Base-by-base conservation (phyloP, 2,113 vertebrate species). In the Carassius gibelio region DNA sequence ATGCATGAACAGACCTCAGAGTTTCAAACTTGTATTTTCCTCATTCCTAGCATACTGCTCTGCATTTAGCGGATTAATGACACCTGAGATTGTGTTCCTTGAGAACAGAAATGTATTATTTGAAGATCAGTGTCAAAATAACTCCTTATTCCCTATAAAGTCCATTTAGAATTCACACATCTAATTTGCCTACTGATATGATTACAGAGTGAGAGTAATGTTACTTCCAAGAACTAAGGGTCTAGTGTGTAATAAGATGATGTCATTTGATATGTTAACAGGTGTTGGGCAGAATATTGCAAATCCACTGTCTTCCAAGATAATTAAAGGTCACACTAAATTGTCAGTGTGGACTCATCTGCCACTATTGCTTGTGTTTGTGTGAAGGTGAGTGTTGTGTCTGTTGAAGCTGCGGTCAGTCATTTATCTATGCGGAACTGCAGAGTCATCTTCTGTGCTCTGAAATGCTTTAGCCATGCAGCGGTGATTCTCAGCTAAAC, bases 391-490 rank as follows among this genome's bases (percentile, higher is more conserved):
- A 42, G 75, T 14, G 36, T 64, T 81, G 77, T 48, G 38, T 48
- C 38, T 75, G 19, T 75, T 42, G 36, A 26, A n/a, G 21, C 14
- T 21, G 77, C 3, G 4, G 26, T 30, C 42, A 79, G 55, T 75
- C 72, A 66, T 17, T 21, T 48, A 3, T 26, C 26, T 26, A 26
- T 26, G 36, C 19, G 61, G 48, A 71, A 14, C 5, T n/a, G 42
- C 50, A 10, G 0, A 34, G 26, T 75, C 72, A 36, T 79, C 42
- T 21, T 76, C 42, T 36, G 48, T 42, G 38, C 13, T 62, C 50
- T 77, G 66, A 78, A 72, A 38, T 17, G 75, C 76, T 87, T 74
- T 50, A 64, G 82, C 69, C 84, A 26, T 89, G 78, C 80, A 83
- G 78, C 87, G 71, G n/a, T 14, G 74, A 48, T 72, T 88, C 77